Evolutionary conservation across 2,113 vertebrate genomes (phyloP).

Genomic region (Scatophagus argus): DNA sequence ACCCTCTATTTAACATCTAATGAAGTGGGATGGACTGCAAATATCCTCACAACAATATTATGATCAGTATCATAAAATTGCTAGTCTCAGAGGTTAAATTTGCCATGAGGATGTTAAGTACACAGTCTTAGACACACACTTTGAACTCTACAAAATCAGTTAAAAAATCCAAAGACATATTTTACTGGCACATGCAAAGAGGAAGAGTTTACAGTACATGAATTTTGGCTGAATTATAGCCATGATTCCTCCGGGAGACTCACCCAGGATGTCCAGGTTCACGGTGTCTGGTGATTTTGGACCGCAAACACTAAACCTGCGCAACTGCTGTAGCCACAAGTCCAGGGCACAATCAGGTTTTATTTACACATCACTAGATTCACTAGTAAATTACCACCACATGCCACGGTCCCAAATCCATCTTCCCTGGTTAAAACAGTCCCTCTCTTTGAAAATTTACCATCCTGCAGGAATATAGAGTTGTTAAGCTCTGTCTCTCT

Average conservation of each 20-base stretch:
- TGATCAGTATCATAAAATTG: neutral
- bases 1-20: slow-evolving; percentile 8
- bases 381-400: slow-evolving; percentile 12
- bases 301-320: too few relatives aligned
- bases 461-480: slow-evolving; percentile 13
- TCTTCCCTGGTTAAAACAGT: slow-evolving; percentile 24
- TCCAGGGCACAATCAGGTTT: too few relatives aligned
- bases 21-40: slow-evolving; percentile 1
- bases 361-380: too few relatives aligned
- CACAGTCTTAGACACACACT: neutral
- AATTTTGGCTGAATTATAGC: slow-evolving; percentile 32
- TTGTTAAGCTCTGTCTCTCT: slow-evolving; percentile 24
- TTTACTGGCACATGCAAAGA: slow-evolving; percentile 18
- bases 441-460: slow-evolving; percentile 25
- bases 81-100: neutral
- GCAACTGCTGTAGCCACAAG: too few relatives aligned
- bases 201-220: slow-evolving; percentile 11
- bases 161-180: slow-evolving; percentile 6
- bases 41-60: slow-evolving; percentile 7
- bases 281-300: too few relatives aligned
- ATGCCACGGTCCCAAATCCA: slow-evolving; percentile 13
- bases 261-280: too few relatives aligned
- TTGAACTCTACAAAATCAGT: slow-evolving; percentile 4
- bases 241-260: slow-evolving; percentile 17
- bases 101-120: neutral